These are phyloP conservation scores for Hypsopygia costalis DNA, from an alignment of 2,888 invertebrate genomes.

Conservation along the genomic window DNA sequence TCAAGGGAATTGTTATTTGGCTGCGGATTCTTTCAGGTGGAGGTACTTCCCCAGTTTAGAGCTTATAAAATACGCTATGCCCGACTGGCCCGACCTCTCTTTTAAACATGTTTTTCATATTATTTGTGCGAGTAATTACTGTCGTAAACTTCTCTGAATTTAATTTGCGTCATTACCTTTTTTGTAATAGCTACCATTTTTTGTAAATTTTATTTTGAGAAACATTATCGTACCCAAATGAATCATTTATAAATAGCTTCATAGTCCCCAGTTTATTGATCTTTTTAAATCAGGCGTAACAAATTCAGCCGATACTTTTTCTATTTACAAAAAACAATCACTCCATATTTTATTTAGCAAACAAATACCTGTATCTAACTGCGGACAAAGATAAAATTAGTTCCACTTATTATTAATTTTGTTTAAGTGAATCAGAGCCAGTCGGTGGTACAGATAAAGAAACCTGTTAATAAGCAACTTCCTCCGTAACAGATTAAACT, in stretches of 20 bases:
- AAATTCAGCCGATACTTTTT: conserved; percentile 2
- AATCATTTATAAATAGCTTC: conserved; percentile 3
- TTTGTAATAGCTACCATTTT: too few species aligned
- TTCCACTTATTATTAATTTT: conserved; percentile 30
- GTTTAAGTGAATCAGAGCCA: conserved; percentile 46
- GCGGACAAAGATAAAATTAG: conserved; percentile 26
- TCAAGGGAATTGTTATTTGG: too few species aligned
- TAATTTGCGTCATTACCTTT: too few species aligned
- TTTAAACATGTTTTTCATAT: too few species aligned
- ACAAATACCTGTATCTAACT: conserved; percentile 2
- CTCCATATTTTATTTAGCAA: not conserved
- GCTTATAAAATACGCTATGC: too few species aligned
- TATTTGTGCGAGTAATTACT: too few species aligned
- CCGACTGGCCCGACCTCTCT: too few species aligned
- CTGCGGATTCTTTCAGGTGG: too few species aligned
- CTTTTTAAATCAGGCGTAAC: not conserved
- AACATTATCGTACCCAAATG: too few species aligned
- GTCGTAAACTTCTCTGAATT: too few species aligned
- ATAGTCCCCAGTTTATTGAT: conserved; percentile 9
- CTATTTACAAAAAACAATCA: conserved; percentile 1
- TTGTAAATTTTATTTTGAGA: too few species aligned
- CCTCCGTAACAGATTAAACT: conserved; percentile 53
- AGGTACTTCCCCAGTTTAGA: too few species aligned
- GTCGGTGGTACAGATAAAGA: conserved; percentile 47
- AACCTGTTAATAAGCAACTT: conserved; percentile 63